phyloP scores from a whole-genome alignment of 1,140 invertebrate genomes.

The Hestina assimilis region DNA sequence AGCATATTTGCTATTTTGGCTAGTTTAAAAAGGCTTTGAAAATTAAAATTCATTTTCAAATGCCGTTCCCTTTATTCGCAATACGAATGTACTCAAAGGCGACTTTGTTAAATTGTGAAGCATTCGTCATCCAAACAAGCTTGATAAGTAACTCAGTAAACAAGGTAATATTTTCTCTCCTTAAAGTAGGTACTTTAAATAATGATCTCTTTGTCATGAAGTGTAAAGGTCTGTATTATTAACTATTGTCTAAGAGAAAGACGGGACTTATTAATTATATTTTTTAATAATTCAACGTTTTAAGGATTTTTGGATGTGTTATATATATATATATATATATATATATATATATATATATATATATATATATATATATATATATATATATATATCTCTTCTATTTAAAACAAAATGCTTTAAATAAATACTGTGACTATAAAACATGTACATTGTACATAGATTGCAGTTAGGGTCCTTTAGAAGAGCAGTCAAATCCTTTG shows the following conservation, averaged over 20 bases:
- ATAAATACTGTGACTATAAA: no score
- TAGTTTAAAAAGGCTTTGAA: not conserved
- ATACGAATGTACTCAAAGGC: conserved; percentile 9
- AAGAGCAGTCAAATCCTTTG: conserved; percentile 3
- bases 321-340: no score
- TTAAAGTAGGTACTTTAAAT: conserved; percentile 16
- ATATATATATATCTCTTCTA: not conserved
- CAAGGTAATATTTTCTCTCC: conserved; percentile 16
- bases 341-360: no score
- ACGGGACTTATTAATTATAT: not conserved
- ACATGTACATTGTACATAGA: no score
- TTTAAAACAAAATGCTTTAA: no score
- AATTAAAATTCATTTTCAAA: not conserved
- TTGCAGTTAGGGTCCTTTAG: not conserved
- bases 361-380: no score
- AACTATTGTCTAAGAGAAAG: conserved; percentile 6
- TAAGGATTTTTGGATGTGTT: no score
- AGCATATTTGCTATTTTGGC: no score
- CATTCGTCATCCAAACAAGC: conserved; percentile 17
- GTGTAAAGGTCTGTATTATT: conserved; percentile 13
- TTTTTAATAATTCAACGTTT: no score
- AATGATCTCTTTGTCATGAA: conserved; percentile 18
- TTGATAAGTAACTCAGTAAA: conserved; percentile 18
- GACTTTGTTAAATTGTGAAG: conserved; percentile 24
- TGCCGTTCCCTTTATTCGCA: not conserved